These are phyloP conservation scores for Melitaea cinxia DNA, from an alignment of 1,140 invertebrate genomes.

Conservation along the genomic window DNA sequence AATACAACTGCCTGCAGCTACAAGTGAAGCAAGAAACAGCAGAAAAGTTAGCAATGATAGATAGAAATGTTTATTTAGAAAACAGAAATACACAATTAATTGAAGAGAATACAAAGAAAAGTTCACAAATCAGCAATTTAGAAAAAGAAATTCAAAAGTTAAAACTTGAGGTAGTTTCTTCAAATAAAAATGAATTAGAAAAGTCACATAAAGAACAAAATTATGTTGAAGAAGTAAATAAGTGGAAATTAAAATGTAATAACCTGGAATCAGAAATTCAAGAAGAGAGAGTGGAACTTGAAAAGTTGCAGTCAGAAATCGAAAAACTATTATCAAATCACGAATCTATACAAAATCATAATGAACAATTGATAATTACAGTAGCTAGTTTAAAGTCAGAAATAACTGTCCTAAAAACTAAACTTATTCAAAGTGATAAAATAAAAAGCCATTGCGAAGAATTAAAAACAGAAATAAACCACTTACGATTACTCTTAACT, in stretches of 20 bases:
- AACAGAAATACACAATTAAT: slow-evolving; percentile 67
- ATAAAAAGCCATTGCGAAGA: slow-evolving; percentile 32
- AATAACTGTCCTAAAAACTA: slow-evolving; percentile 44
- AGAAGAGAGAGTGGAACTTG: slow-evolving; percentile 75
- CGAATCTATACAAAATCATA: slow-evolving; percentile 63
- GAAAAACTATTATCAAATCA: slow-evolving; percentile 73
- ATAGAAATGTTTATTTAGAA: slow-evolving; percentile 78
- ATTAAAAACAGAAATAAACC: slow-evolving; percentile 40
- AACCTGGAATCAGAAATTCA: slow-evolving; percentile 70
- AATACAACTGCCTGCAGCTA: slow-evolving; percentile 75
- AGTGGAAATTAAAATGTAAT: slow-evolving; percentile 67
- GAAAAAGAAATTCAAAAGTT: slow-evolving; percentile 60
- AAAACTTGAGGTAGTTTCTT: slow-evolving; percentile 41
- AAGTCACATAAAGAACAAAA: slow-evolving; percentile 45
- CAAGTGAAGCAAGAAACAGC: slow-evolving; percentile 79
- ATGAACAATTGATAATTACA: slow-evolving; percentile 49
- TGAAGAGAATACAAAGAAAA: slow-evolving; percentile 75
- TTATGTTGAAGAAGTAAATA: slow-evolving; percentile 56
- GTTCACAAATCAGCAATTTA: slow-evolving; percentile 63
- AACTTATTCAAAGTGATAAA: slow-evolving; percentile 37
- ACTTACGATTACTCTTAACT: slow-evolving; percentile 43
- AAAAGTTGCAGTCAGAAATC: slow-evolving; percentile 74
- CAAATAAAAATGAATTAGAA: slow-evolving; percentile 36
- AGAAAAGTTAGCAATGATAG: slow-evolving; percentile 78
- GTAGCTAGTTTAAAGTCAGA: slow-evolving; percentile 54